These are phyloP conservation scores for Esox lucius DNA, from an alignment of 2,797 vertebrate genomes.

Conservation along the genomic window DNA sequence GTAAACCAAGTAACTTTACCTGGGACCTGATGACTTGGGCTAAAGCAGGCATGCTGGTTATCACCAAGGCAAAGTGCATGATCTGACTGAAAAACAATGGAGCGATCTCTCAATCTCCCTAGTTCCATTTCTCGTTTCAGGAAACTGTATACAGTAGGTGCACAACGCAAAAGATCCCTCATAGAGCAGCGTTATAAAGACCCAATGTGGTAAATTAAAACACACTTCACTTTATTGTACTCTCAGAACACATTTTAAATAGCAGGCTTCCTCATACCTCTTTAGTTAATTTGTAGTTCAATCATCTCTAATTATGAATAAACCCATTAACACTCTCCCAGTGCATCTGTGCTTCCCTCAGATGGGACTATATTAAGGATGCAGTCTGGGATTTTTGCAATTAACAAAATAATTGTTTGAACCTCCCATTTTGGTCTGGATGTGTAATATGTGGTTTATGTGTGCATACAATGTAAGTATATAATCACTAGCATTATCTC, in stretches of 20 bases:
- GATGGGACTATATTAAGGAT: background rate
- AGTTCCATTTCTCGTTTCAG: background rate
- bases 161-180: background rate
- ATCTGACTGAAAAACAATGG: constrained; percentile 26
- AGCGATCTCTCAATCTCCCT: constrained; percentile 14
- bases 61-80: too few species aligned
- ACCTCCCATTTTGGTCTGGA: too few species aligned
- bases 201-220: background rate
- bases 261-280: background rate
- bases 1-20: background rate
- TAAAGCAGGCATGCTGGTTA: background rate
- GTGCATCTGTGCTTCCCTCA: background rate
- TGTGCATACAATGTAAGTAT: too few species aligned
- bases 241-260: constrained; percentile 6
- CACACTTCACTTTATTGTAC: background rate
- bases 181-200: background rate
- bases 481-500: too few species aligned
- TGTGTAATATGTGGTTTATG: too few species aligned
- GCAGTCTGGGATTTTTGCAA: too few species aligned
- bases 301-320: constrained; percentile 6
- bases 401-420: too few species aligned
- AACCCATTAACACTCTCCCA: background rate
- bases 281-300: constrained; percentile 2
- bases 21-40: background rate
- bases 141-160: background rate